A percentile compares a stretch with the other conserved stretches of the same genome.
phyloP scores from a whole-genome alignment of 2,888 invertebrate genomes.

The Parnassius glacialis region DNA sequence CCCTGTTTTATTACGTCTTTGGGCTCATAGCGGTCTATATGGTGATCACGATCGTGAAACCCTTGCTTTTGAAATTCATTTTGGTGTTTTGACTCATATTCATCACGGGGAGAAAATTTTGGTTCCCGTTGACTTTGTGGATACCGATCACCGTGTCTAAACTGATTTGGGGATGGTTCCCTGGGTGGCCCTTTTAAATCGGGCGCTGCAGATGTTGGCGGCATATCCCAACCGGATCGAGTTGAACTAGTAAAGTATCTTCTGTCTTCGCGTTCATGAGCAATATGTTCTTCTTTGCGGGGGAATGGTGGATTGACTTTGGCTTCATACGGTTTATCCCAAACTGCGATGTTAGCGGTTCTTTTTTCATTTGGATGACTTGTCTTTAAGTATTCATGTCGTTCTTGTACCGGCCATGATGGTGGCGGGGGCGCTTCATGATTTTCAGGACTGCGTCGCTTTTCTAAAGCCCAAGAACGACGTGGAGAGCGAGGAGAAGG shows the following conservation, averaged over 20 bases:
- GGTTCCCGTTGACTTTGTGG: conserved; percentile 30
- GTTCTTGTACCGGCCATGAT: conserved; percentile 62
- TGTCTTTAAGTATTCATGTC: conserved; percentile 34
- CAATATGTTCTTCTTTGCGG: conserved; percentile 12
- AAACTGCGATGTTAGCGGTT: conserved; percentile 32
- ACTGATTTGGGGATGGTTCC: neutral
- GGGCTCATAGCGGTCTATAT: neutral
- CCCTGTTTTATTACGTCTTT: conserved; percentile 1
- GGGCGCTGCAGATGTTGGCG: neutral
- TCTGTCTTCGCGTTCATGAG: conserved; percentile 12
- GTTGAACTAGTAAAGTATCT: conserved; percentile 3
- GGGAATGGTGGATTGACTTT: neutral
- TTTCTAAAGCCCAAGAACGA: conserved; percentile 70
- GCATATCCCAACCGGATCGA: conserved; percentile 8
- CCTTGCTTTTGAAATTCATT: conserved; percentile 12
- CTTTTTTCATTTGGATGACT: conserved; percentile 37
- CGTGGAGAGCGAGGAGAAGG: conserved; percentile 63
- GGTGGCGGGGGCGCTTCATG: conserved; percentile 64
- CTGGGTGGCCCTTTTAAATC: neutral
- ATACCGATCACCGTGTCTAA: conserved; percentile 28
- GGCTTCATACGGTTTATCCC: conserved; percentile 32
- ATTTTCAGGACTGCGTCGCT: conserved; percentile 56
- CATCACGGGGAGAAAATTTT: conserved; percentile 28
- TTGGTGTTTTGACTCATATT: conserved; percentile 12
- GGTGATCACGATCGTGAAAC: conserved; percentile 16